Evolutionary conservation across 2,888 invertebrate genomes (phyloP).

Genomic region (Heliconius erato): DNA sequence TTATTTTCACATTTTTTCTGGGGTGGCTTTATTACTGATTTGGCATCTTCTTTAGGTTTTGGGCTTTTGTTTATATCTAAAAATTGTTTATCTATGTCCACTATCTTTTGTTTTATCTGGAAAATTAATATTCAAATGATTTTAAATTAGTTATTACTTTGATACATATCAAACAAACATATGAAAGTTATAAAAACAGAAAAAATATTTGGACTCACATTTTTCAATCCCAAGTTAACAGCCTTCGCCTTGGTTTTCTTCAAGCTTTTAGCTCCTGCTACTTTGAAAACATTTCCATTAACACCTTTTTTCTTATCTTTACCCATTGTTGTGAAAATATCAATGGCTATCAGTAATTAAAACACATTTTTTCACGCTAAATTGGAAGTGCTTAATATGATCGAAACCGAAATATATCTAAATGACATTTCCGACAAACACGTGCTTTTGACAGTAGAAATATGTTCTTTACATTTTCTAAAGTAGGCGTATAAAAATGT

Average conservation of each 20-base stretch:
- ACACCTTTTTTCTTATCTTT: slow-evolving; percentile 76
- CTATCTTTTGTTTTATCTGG: slow-evolving; percentile 79
- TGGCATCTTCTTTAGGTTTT: slow-evolving; percentile 56
- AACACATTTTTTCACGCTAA: not conserved
- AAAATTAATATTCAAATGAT: slow-evolving; percentile 36
- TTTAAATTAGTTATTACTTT: not conserved
- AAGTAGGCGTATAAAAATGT: not conserved
- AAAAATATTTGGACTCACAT: slow-evolving; percentile 63
- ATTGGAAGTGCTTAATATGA: not conserved
- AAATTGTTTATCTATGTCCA: slow-evolving; percentile 78
- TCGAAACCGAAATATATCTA: not conserved
- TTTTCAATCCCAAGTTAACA: slow-evolving; percentile 78
- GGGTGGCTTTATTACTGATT: slow-evolving; percentile 58
- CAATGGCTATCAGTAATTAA: not conserved
- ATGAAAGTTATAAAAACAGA: not conserved
- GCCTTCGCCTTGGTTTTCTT: slow-evolving; percentile 81
- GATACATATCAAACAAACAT: not conserved
- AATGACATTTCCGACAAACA: not conserved
- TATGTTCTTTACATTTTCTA: not conserved
- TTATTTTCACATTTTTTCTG: slow-evolving; percentile 63
- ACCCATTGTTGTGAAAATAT: slow-evolving; percentile 63
- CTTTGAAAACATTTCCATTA: slow-evolving; percentile 79
- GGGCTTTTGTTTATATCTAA: slow-evolving; percentile 71
- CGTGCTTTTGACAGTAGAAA: slow-evolving; percentile 10
- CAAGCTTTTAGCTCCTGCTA: slow-evolving; percentile 80